Base-by-base conservation (phyloP, 2,888 invertebrate genomes). In the Mellilla xanthometata region DNA sequence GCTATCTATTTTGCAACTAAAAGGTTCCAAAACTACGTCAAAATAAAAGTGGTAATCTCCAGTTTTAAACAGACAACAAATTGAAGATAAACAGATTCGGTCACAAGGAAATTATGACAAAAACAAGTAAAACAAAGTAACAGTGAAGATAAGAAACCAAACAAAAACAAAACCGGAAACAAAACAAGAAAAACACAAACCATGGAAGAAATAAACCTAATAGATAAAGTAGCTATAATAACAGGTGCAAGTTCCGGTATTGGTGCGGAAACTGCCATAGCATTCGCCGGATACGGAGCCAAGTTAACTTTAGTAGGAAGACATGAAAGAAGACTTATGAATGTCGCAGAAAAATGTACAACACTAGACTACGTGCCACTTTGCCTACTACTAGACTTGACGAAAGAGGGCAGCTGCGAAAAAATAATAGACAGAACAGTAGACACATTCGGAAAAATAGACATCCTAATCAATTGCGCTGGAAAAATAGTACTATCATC, bases 181-280 rank as follows among this genome's bases (percentile, higher is more conserved):
- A 10, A 5, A 12, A 22, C 10, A 29, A 19, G 7, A 2, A 39
- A 5, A n/a, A n/a, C n/a, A n/a, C n/a, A 39, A 36, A 30, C 3
- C 23, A 71, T 72, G 74, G 63, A 71, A 5, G 51, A 51, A 30
- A 58, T 78, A 11, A 55, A 72, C 32, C 69, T 77, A 12, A 54
- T 39, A 26, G 64, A 65, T 6, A 78, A 78, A 67, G 74, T 76
- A 1, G 72, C 70, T 4, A 76, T 79, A 9, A 58, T 78, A 32
- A 78, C 78, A 3, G 77, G 78, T 0, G 76, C 77, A 0, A 78
- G 78, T 50, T 76, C 76, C 0, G 78, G 75, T 0, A 73, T 79
- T 10, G 76, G 78, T 2, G 78, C 78, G 2, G 76, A 66, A 34
- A 62, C 72, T 1, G 76, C 78, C 0, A 54, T 61, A 42, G 49